These are phyloP conservation scores for Sphaerophoria taeniata DNA, from an alignment of 2,888 invertebrate genomes.

Conservation along the genomic window DNA sequence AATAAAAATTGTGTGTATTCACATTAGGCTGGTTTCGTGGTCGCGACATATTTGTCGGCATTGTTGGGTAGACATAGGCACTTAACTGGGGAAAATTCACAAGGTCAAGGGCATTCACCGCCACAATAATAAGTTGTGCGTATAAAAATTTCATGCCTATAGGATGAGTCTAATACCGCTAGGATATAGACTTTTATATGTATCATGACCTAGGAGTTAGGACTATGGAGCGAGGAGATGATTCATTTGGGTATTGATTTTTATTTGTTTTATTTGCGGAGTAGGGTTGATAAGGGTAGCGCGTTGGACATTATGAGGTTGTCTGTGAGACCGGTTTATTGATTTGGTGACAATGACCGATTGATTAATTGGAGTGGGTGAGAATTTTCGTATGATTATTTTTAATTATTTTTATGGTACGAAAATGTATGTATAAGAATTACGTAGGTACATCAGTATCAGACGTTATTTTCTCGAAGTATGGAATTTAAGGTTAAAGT, in stretches of 20 bases:
- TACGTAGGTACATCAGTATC: too few relatives aligned
- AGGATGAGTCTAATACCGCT: constrained; percentile 25
- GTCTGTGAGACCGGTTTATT: too few relatives aligned
- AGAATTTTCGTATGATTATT: too few relatives aligned
- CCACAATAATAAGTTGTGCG: constrained; percentile 52
- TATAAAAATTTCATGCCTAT: constrained; percentile 63
- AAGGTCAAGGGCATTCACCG: constrained; percentile 76
- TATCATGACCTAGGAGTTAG: constrained; percentile 47
- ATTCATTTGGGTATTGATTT: constrained; percentile 40
- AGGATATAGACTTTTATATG: background rate
- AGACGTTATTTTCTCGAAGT: too few relatives aligned
- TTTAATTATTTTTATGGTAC: too few relatives aligned
- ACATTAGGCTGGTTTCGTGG: constrained; percentile 58
- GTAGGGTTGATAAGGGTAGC: background rate
- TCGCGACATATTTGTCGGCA: constrained; percentile 54
- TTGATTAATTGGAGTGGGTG: too few relatives aligned
- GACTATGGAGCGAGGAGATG: constrained; percentile 15
- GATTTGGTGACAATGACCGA: too few relatives aligned
- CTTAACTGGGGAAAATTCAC: constrained; percentile 68
- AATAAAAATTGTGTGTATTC: constrained; percentile 24
- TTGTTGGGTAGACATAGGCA: constrained; percentile 41
- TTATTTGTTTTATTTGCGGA: background rate
- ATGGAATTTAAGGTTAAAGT: too few relatives aligned
- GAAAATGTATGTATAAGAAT: too few relatives aligned
- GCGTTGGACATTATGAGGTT: background rate